Conservation (phyloP, 2,797 vertebrate species). For the Gephyroberyx darwinii region DNA sequence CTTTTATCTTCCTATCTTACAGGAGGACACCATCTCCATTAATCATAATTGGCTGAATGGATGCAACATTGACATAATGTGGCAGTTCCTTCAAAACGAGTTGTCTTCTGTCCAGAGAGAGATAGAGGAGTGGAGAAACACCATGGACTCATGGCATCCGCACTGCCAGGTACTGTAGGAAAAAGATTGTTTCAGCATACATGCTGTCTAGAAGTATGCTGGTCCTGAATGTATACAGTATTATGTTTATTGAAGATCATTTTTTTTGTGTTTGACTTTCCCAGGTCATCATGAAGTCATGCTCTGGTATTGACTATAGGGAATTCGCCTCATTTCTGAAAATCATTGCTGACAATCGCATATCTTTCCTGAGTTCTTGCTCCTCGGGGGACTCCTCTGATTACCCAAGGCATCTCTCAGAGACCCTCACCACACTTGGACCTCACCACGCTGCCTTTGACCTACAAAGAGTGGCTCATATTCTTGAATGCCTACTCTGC, state of each 20-base stretch:
- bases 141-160: slow-evolving; percentile 91
- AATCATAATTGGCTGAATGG: slow-evolving; percentile 99
- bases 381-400: slow-evolving; percentile 70
- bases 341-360: slow-evolving; percentile 86
- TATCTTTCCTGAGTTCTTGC: slow-evolving; percentile 81
- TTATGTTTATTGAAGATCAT: background rate
- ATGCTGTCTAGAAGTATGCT: background rate
- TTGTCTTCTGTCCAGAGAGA: slow-evolving; percentile 89
- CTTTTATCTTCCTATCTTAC: slow-evolving; percentile 16
- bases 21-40: slow-evolving; percentile 98
- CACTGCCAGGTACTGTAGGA: slow-evolving; percentile 91
- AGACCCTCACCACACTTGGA: slow-evolving; percentile 78
- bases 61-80: slow-evolving; percentile 93
- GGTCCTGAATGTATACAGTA: background rate
- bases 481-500: slow-evolving; percentile 87
- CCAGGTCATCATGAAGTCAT: slow-evolving; percentile 94
- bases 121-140: slow-evolving; percentile 88
- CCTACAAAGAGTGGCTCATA: slow-evolving; percentile 85
- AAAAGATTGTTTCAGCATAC: background rate
- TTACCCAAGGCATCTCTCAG: slow-evolving; percentile 71
- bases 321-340: slow-evolving; percentile 93
- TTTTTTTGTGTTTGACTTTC: slow-evolving; percentile 3
- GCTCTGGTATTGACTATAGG: slow-evolving; percentile 90
- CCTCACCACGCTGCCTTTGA: slow-evolving; percentile 92
- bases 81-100: slow-evolving; percentile 94